Percentiles rank a stretch among this genome's conserved stretches.
These are phyloP conservation scores for Homalodisca vitripennis DNA, from an alignment of 1,140 invertebrate genomes.

Conservation along the genomic window DNA sequence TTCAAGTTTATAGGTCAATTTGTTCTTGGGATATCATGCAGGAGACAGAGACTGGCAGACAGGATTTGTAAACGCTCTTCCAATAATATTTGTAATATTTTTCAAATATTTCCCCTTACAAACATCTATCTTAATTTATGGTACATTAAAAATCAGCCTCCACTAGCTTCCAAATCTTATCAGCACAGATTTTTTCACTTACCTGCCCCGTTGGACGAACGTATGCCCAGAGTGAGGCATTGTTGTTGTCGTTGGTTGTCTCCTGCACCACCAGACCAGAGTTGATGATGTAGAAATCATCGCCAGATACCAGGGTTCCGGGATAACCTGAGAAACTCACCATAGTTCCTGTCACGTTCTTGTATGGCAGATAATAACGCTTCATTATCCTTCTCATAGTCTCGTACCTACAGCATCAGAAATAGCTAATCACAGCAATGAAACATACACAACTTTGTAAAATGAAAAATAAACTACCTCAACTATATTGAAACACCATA, in stretches of 20 bases:
- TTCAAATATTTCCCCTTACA: too few relatives aligned
- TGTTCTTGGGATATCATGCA: too few relatives aligned
- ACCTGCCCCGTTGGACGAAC: conserved; percentile 55
- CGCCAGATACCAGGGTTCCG: conserved; percentile 58
- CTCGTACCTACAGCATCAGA: conserved; percentile 49
- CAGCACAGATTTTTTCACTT: too few relatives aligned
- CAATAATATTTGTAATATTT: too few relatives aligned
- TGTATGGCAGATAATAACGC: conserved; percentile 59
- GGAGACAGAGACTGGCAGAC: too few relatives aligned
- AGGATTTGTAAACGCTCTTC: too few relatives aligned
- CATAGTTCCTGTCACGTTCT: conserved; percentile 52
- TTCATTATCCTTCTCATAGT: conserved; percentile 66
- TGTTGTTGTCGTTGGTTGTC: conserved; percentile 73
- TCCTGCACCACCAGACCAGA: conserved; percentile 66
- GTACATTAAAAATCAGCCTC: too few relatives aligned
- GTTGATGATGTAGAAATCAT: conserved; percentile 69
- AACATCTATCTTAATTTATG: too few relatives aligned
- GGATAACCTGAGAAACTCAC: conserved; percentile 67
- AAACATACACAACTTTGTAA: not conserved
- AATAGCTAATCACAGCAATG: not conserved
- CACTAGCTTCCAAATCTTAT: too few relatives aligned
- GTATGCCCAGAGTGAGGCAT: conserved; percentile 58
- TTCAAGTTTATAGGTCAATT: too few relatives aligned
- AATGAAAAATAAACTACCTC: not conserved
- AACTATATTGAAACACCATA: not conserved